A percentile compares a stretch with the other conserved stretches of the same genome.
Conservation (phyloP, 2,797 vertebrate species). For the Helostoma temminkii region DNA sequence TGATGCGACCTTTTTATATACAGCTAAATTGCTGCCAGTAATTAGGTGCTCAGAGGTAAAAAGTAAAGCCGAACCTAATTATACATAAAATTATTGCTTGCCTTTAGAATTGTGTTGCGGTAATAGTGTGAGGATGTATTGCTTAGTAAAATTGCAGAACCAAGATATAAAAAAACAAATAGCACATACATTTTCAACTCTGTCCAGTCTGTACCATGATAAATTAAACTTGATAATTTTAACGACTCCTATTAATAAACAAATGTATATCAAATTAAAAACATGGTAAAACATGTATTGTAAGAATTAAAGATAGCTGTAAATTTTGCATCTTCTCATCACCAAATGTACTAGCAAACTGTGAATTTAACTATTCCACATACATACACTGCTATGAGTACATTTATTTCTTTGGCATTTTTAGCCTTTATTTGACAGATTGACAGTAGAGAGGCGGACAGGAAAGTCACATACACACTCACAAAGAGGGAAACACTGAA, state of each 20-base stretch:
- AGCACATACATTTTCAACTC: background rate
- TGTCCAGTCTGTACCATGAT: background rate
- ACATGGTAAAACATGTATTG: background rate
- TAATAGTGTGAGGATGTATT: background rate
- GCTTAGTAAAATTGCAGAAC: background rate
- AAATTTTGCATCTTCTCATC: background rate
- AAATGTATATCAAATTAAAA: background rate
- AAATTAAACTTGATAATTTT: background rate
- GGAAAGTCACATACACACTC: background rate
- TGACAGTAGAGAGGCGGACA: too few relatives aligned
- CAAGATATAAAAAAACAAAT: background rate
- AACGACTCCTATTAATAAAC: background rate
- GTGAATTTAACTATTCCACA: background rate
- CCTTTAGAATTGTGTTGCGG: background rate
- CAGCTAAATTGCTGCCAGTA: slow-evolving; percentile 19
- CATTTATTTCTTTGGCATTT: too few relatives aligned
- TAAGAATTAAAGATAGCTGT: background rate
- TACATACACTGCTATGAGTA: background rate
- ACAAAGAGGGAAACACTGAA: slow-evolving; percentile 49
- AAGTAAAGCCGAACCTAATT: background rate
- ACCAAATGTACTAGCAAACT: background rate
- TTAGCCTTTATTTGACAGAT: too few relatives aligned
- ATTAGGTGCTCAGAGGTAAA: slow-evolving; percentile 24
- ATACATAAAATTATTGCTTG: background rate
- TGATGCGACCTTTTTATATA: slow-evolving; percentile 64